These are phyloP conservation scores for Cephus pygmeus DNA, from an alignment of 2,888 invertebrate species.

Conservation along the genomic window DNA sequence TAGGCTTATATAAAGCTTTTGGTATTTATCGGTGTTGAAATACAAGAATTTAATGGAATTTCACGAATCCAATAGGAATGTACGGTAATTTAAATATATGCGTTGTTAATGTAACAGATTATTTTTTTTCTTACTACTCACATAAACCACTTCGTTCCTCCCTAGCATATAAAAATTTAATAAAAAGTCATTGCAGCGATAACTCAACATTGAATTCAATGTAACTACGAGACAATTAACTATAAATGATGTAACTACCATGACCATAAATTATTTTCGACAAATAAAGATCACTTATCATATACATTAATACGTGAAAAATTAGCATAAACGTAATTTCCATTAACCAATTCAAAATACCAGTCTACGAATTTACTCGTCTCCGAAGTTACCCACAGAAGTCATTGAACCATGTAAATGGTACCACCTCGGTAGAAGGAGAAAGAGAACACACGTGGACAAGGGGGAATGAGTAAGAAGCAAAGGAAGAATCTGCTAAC, in stretches of 20 bases:
- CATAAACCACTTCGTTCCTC: background rate
- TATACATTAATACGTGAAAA: too few relatives aligned
- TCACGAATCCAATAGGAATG: background rate
- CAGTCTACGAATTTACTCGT: background rate
- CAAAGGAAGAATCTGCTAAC: conserved; percentile 26
- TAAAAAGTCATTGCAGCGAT: background rate
- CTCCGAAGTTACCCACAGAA: background rate
- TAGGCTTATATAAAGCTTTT: background rate
- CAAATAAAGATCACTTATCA: background rate
- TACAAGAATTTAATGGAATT: background rate
- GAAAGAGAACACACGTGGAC: background rate
- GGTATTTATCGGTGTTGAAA: background rate
- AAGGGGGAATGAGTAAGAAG: background rate
- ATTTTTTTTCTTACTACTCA: background rate
- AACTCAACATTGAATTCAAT: background rate
- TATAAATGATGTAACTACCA: background rate
- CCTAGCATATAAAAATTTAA: background rate
- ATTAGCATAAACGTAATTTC: too few relatives aligned
- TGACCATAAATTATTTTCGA: background rate
- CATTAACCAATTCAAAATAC: too few relatives aligned
- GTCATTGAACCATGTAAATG: background rate
- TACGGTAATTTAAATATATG: background rate
- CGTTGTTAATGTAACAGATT: background rate
- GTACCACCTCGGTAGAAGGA: background rate
- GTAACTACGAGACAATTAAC: background rate